Evolutionary conservation across 2,113 vertebrate species (phyloP).

Genomic region (Gallinago undulata): DNA sequence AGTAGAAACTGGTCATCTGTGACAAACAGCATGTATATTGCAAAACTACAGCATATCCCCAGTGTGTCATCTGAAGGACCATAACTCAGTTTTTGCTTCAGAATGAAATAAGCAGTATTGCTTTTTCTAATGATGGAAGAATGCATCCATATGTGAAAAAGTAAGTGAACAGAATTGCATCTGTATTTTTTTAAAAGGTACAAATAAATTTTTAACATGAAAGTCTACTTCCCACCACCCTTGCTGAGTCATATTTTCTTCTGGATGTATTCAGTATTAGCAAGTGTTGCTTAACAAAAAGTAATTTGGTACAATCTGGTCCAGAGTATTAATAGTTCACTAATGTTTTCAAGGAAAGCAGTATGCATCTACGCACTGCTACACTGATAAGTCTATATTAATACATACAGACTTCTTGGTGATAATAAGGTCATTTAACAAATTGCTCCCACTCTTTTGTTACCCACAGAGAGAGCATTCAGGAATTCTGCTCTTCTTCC

Average conservation of each 20-base stretch:
- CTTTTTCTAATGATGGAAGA: neutral
- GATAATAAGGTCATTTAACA: neutral
- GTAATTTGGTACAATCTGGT: neutral
- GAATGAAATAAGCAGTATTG: neutral
- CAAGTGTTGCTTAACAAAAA: neutral
- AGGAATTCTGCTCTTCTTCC: neutral
- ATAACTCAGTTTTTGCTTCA: neutral
- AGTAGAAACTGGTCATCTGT: neutral
- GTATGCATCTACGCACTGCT: neutral
- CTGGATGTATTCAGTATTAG: neutral
- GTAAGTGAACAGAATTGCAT: neutral
- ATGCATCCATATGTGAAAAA: neutral
- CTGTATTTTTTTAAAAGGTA: neutral
- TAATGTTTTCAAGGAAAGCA: neutral
- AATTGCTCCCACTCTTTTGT: neutral
- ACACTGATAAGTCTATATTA: neutral
- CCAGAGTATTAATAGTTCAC: neutral
- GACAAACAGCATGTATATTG: rapidly evolving
- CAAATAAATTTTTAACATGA: neutral
- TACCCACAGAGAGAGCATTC: neutral
- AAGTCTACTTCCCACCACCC: neutral
- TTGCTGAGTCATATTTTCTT: neutral
- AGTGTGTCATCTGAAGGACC: neutral
- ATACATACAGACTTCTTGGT: neutral
- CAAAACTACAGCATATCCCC: neutral